phyloP scores from a whole-genome alignment of 2,797 vertebrate species.

The Sternarchorhynchus goeldii region DNA sequence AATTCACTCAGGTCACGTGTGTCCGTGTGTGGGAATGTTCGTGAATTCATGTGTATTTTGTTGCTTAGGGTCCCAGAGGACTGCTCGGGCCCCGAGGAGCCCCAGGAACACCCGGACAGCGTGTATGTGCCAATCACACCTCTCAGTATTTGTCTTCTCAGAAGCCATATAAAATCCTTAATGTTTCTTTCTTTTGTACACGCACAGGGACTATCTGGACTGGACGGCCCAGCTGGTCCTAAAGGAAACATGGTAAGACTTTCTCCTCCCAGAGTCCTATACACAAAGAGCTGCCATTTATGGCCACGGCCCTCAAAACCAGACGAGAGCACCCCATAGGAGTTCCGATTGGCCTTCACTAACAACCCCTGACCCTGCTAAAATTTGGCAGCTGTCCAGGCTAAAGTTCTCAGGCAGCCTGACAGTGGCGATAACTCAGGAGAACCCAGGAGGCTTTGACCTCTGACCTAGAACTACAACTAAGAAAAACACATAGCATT shows the following conservation, averaged over 20 bases:
- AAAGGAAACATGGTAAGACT: slow-evolving; percentile 94
- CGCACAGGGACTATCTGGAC: slow-evolving; percentile 90
- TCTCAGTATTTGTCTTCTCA: neutral
- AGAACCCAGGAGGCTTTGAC: neutral
- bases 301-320: neutral
- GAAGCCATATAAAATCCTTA: slow-evolving; percentile 13
- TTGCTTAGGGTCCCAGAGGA: slow-evolving; percentile 87
- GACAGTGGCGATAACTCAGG: neutral
- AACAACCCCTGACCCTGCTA: slow-evolving; percentile 37
- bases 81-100: slow-evolving; percentile 91
- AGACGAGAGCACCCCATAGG: neutral
- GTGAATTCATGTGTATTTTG: neutral
- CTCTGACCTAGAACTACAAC: slow-evolving; percentile 41
- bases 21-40: no score
- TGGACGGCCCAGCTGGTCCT: slow-evolving; percentile 91
- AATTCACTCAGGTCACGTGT: no score
- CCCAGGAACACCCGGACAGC: slow-evolving; percentile 85
- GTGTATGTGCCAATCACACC: slow-evolving; percentile 76
- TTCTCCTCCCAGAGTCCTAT: neutral
- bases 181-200: neutral
- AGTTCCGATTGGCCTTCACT: slow-evolving; percentile 29
- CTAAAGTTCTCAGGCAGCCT: slow-evolving; percentile 28
- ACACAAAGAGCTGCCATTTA: slow-evolving; percentile 12
- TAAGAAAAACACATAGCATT: neutral
- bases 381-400: slow-evolving; percentile 29